Conservation (phyloP, 30 jellyfish, hydroid and myxozoan genomes). For the Morbakka virulenta region DNA sequence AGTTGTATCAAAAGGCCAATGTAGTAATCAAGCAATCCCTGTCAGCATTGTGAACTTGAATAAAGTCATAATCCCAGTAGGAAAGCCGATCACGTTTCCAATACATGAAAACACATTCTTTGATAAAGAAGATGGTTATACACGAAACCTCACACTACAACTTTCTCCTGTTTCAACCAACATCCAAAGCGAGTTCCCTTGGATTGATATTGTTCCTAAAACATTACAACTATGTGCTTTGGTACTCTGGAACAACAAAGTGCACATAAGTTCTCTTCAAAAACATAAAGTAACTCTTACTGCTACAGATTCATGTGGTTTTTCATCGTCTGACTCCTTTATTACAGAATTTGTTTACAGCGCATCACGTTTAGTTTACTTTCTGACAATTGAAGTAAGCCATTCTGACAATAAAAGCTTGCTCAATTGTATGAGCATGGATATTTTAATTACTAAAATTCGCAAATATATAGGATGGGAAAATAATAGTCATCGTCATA, state of each 20-base stretch:
- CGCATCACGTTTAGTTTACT: not conserved
- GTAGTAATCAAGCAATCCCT: not conserved
- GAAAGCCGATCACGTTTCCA: not conserved
- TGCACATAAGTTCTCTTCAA: not conserved
- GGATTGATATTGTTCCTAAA: not conserved
- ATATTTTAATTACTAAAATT: not conserved
- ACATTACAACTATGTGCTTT: not conserved
- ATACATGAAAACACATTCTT: constrained; percentile 6
- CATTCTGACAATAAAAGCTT: not conserved
- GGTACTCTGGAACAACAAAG: not conserved
- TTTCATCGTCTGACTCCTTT: not conserved
- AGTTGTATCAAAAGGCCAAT: constrained; percentile 9
- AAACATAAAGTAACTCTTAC: not conserved
- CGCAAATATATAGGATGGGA: not conserved
- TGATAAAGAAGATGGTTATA: constrained; percentile 88
- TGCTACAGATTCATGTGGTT: not conserved
- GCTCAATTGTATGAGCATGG: not conserved
- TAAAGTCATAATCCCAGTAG: constrained; percentile 1
- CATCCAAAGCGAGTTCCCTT: not conserved
- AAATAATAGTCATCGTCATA: no score
- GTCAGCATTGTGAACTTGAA: not conserved
- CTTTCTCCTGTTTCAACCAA: not conserved
- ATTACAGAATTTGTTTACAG: no score
- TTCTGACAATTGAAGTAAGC: no score
- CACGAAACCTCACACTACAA: constrained; percentile 53